These are phyloP conservation scores for Dipodomys spectabilis DNA, from an alignment of 2,113 vertebrate genomes.

Conservation along the genomic window DNA sequence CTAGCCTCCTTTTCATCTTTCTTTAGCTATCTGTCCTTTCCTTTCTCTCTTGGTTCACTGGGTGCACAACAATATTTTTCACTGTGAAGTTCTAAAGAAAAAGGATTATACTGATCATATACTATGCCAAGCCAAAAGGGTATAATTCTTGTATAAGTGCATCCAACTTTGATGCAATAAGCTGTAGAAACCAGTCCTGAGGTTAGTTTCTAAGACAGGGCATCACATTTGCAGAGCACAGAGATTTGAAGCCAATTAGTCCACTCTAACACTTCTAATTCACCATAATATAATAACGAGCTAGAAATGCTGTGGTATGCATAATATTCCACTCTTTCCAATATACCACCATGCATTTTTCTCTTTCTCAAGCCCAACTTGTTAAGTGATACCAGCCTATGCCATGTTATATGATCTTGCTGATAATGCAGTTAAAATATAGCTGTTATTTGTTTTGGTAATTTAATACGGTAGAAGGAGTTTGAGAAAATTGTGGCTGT, in stretches of 20 bases:
- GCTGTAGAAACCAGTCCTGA: neutral
- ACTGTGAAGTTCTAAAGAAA: slow-evolving; percentile 35
- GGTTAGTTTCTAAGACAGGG: neutral
- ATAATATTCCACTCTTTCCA: slow-evolving; percentile 74
- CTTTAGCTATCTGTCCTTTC: neutral
- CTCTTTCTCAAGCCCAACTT: slow-evolving; percentile 27
- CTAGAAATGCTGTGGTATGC: slow-evolving; percentile 36
- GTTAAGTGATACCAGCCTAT: slow-evolving; percentile 67
- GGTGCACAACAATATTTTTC: neutral
- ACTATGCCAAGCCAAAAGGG: neutral
- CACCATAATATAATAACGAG: slow-evolving; percentile 57
- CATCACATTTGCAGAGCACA: neutral
- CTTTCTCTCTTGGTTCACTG: neutral
- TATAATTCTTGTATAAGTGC: neutral
- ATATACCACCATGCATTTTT: slow-evolving; percentile 50
- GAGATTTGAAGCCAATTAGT: slow-evolving; percentile 51
- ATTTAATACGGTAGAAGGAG: slow-evolving; percentile 68
- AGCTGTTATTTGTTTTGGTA: slow-evolving; percentile 72
- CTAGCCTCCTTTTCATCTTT: neutral
- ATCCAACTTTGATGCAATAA: neutral
- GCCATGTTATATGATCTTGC: slow-evolving; percentile 57
- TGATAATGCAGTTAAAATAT: slow-evolving; percentile 80
- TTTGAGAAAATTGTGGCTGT: slow-evolving; percentile 60
- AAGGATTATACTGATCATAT: neutral
- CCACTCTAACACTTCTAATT: slow-evolving; percentile 67